Evolutionary conservation across 1,140 invertebrate species (phyloP).

Genomic region (Drosophila pectinifera): DNA sequence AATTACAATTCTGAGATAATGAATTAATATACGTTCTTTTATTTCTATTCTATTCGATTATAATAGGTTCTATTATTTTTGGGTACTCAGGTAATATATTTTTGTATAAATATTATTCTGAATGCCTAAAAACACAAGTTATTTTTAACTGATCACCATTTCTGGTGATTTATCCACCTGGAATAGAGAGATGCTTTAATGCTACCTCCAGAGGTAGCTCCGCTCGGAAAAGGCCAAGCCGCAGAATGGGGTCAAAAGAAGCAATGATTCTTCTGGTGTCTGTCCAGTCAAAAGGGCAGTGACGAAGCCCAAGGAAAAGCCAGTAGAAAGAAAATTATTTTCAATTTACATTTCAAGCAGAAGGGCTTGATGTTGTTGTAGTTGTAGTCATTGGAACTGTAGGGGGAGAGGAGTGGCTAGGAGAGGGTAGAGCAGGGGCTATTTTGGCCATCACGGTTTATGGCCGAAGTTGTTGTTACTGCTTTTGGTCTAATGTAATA

Average conservation of each 20-base stretch:
- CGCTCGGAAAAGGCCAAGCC: constrained; percentile 29
- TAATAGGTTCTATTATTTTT: too few species aligned
- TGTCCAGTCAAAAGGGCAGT: constrained; percentile 45
- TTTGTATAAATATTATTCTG: not conserved
- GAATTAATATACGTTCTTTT: too few species aligned
- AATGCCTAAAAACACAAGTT: not conserved
- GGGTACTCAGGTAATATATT: not conserved
- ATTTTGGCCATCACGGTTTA: constrained; percentile 77
- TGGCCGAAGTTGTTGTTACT: constrained; percentile 33
- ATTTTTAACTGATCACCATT: not conserved
- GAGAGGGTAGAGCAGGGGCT: constrained; percentile 6
- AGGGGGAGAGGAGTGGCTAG: not conserved
- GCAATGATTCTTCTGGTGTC: constrained; percentile 28
- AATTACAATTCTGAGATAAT: too few species aligned
- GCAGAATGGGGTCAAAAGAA: constrained; percentile 59
- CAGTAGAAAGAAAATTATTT: constrained; percentile 60
- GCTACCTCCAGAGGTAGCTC: constrained; percentile 1
- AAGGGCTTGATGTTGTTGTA: constrained; percentile 7
- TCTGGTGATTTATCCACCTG: not conserved
- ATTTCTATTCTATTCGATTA: too few species aligned
- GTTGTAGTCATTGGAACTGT: not conserved
- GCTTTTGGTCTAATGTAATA: constrained; percentile 68
- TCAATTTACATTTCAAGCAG: constrained; percentile 55
- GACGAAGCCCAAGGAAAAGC: constrained; percentile 30
- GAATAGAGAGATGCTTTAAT: not conserved